phyloP scores from a whole-genome alignment of 2,888 invertebrate species.

The Petrolisthes cinctipes region DNA sequence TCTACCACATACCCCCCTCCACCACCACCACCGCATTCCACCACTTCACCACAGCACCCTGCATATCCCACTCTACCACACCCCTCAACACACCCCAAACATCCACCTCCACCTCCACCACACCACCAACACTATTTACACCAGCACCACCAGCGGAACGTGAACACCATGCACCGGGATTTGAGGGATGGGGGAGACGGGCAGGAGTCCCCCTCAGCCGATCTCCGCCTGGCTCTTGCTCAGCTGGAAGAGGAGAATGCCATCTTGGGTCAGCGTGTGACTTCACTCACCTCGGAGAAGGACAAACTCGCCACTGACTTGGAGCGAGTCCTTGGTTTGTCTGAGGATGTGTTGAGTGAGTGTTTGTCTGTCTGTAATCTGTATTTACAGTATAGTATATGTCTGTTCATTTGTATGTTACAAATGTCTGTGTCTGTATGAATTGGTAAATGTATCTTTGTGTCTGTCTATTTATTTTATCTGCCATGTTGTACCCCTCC shows the following conservation, averaged over 20 bases:
- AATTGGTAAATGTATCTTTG: neutral
- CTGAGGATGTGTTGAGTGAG: slow-evolving; percentile 52
- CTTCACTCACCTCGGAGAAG: slow-evolving; percentile 41
- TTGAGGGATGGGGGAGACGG: slow-evolving; percentile 46
- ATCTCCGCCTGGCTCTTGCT: slow-evolving; percentile 33
- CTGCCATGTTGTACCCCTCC: too few species aligned
- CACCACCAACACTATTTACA: neutral
- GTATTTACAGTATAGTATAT: neutral
- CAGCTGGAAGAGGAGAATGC: slow-evolving; percentile 53
- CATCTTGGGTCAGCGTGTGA: slow-evolving; percentile 34
- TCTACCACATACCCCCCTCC: neutral
- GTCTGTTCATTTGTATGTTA: neutral
- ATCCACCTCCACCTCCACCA: slow-evolving; percentile 23
- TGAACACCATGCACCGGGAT: neutral
- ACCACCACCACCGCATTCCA: slow-evolving; percentile 39
- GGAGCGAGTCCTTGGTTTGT: slow-evolving; percentile 49
- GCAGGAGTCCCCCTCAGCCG: slow-evolving; percentile 45
- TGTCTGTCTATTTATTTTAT: neutral
- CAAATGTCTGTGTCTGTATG: neutral
- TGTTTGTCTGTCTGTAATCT: neutral
- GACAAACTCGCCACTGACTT: slow-evolving; percentile 44
- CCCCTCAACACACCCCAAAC: slow-evolving; percentile 16
- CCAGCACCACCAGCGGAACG: slow-evolving; percentile 11
- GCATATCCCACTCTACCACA: slow-evolving; percentile 31
- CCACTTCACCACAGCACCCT: slow-evolving; percentile 51